Conservation (phyloP, 2,888 invertebrate species). For the Chymomyza fuscimana region DNA sequence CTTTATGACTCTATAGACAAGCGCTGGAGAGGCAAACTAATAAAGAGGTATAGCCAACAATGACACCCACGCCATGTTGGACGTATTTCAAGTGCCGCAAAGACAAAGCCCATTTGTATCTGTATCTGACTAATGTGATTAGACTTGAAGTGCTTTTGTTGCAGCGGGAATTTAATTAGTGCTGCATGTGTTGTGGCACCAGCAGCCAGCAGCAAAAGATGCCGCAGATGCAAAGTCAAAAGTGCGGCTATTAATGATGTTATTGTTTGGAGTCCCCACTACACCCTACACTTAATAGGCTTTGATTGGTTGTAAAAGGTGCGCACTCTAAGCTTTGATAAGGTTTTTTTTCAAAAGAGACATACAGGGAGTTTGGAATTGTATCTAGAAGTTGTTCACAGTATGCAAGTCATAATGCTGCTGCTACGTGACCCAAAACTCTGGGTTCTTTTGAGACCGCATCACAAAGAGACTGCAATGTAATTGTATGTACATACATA, state of each 20-base stretch:
- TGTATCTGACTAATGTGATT: slow-evolving; percentile 48
- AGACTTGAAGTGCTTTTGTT: slow-evolving; percentile 37
- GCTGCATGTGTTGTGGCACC: slow-evolving; percentile 1
- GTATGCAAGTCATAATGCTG: slow-evolving; percentile 7
- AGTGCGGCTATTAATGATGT: slow-evolving; percentile 51
- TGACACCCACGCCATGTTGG: slow-evolving; percentile 44
- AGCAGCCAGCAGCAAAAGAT: not conserved
- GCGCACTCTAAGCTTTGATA: slow-evolving; percentile 9
- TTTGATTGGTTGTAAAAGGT: slow-evolving; percentile 26
- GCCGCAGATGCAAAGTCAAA: slow-evolving; percentile 33
- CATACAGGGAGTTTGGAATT: not conserved
- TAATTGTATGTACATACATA: not conserved
- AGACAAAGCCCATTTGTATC: slow-evolving; percentile 46
- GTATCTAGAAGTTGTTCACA: not conserved
- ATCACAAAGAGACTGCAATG: slow-evolving; percentile 35
- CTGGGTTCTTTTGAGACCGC: slow-evolving; percentile 38
- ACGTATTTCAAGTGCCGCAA: slow-evolving; percentile 58
- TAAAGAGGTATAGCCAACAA: not conserved
- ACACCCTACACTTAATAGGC: not conserved
- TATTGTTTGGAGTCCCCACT: slow-evolving; percentile 42
- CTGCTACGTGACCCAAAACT: slow-evolving; percentile 58
- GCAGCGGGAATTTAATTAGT: slow-evolving; percentile 35
- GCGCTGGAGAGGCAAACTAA: not conserved
- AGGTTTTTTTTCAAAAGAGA: not conserved
- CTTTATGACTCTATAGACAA: not conserved